phyloP scores from a whole-genome alignment of 2,797 vertebrate genomes.

The Sus cebifrons region DNA sequence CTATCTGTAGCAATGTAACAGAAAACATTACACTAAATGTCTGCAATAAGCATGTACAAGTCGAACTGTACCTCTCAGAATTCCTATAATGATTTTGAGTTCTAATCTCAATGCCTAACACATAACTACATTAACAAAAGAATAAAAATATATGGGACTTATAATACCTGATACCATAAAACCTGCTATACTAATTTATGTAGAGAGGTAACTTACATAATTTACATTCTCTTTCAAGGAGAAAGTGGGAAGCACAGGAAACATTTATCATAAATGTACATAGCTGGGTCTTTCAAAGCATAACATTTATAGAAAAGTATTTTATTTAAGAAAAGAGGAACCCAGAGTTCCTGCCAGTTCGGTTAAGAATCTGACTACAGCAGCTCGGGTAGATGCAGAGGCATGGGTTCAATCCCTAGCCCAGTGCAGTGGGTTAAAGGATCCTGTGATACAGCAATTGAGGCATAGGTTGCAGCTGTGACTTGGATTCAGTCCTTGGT shows the following conservation, averaged over 20 bases:
- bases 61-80: background rate
- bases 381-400: too few relatives aligned
- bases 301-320: background rate
- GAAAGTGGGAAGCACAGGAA: background rate
- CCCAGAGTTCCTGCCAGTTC: too few relatives aligned
- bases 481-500: too few relatives aligned
- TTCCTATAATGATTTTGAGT: background rate
- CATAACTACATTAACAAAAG: background rate
- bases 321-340: background rate
- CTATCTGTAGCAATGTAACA: background rate
- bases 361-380: too few relatives aligned
- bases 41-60: background rate
- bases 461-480: too few relatives aligned
- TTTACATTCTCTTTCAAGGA: slow-evolving; percentile 41
- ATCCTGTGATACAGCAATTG: too few relatives aligned
- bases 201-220: background rate
- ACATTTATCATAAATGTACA: background rate
- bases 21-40: background rate
- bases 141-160: background rate
- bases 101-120: background rate
- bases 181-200: background rate
- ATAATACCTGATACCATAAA: background rate
- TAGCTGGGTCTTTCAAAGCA: background rate
- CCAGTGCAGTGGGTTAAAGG: too few relatives aligned
- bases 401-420: too few relatives aligned